Conservation (phyloP, 2,888 invertebrate genomes). For the Lochmaea crataegi region DNA sequence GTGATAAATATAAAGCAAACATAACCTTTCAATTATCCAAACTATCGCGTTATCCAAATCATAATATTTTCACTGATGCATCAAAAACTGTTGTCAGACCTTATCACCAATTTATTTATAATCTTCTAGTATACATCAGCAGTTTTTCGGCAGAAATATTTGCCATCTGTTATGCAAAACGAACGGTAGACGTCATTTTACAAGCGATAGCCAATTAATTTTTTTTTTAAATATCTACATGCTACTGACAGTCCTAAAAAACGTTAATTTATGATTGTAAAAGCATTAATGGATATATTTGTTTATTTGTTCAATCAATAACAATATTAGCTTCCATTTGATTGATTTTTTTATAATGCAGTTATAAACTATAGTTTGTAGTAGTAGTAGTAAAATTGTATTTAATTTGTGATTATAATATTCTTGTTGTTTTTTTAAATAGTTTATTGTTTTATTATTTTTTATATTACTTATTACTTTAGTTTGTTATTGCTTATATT, state of each 20-base stretch:
- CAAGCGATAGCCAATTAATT: background rate
- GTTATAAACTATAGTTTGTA: no score
- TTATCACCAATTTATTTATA: conserved; percentile 2
- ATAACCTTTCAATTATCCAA: background rate
- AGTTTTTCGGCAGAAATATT: background rate
- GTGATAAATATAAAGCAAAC: background rate
- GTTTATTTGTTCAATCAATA: no score
- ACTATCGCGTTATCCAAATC: background rate
- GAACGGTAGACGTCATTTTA: background rate
- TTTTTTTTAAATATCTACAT: background rate
- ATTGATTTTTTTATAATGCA: no score
- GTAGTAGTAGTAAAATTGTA: no score
- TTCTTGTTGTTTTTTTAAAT: no score
- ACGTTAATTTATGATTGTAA: background rate
- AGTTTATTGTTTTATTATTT: no score
- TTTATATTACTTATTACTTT: no score
- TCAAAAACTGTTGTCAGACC: background rate
- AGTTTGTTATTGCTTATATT: no score
- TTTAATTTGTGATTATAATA: no score
- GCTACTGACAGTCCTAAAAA: background rate
- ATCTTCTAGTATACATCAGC: background rate
- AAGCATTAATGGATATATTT: background rate
- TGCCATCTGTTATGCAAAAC: background rate
- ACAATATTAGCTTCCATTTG: no score
- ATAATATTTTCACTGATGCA: background rate